Percentiles rank a stretch among this genome's conserved stretches.
Evolutionary conservation across 1,140 invertebrate species (phyloP).

Genomic region (Metopolophium dirhodum): DNA sequence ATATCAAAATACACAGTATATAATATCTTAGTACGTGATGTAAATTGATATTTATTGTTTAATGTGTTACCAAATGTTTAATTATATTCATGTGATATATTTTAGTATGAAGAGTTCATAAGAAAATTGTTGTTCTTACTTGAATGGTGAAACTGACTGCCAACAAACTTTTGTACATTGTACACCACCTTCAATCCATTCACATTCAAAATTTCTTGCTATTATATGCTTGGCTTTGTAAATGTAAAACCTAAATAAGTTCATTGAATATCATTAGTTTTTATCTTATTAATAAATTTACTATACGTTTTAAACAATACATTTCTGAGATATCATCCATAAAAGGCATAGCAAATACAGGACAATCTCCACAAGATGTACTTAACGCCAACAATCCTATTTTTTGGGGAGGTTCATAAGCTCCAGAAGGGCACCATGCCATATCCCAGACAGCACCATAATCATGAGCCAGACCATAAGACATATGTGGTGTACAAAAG

Average conservation of each 20-base stretch:
- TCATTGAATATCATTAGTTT: neutral
- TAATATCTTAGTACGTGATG: neutral
- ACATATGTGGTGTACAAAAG: constrained; percentile 31
- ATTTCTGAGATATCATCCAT: constrained; percentile 27
- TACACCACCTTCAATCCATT: constrained; percentile 47
- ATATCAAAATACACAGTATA: neutral
- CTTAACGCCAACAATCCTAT: constrained; percentile 75
- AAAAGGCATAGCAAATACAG: constrained; percentile 69
- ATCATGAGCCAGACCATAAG: constrained; percentile 67
- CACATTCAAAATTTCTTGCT: constrained; percentile 56
- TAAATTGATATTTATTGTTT: neutral
- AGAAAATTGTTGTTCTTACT: constrained; percentile 54
- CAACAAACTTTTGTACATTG: constrained; percentile 60
- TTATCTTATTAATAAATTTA: neutral
- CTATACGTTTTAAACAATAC: neutral
- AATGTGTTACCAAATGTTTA: neutral
- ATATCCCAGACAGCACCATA: constrained; percentile 74
- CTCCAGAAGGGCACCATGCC: constrained; percentile 79
- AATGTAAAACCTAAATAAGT: constrained; percentile 40
- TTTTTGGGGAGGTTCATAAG: constrained; percentile 63
- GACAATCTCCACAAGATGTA: constrained; percentile 70
- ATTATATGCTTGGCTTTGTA: constrained; percentile 62
- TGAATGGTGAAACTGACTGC: constrained; percentile 59
- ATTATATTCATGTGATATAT: neutral
- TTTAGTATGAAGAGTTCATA: neutral